A percentile compares a stretch with the other conserved stretches of the same genome.
Conservation (phyloP, 1,140 invertebrate species). For the Bombus haemorrhoidalis region DNA sequence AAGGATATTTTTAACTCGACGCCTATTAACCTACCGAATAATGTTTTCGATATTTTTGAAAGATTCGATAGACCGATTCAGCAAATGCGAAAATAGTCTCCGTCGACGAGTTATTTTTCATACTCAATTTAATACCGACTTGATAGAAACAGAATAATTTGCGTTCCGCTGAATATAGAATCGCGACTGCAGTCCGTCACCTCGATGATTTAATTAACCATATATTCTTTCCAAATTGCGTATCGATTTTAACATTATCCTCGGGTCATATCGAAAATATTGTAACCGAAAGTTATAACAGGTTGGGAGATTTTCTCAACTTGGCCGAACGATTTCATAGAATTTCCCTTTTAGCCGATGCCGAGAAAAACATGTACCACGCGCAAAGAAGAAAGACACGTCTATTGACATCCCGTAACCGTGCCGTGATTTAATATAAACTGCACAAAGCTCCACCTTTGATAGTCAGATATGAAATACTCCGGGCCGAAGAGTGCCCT, state of each 20-base stretch:
- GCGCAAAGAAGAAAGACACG: slow-evolving; percentile 39
- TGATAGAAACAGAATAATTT: not conserved
- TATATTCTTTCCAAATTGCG: not conserved
- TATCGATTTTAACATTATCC: not conserved
- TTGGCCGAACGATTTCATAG: not conserved
- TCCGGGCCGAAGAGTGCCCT: slow-evolving; percentile 65
- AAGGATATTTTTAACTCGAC: not conserved
- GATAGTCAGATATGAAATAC: slow-evolving; percentile 78
- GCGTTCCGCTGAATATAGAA: not conserved
- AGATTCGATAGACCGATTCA: not conserved
- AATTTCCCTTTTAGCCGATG: not conserved
- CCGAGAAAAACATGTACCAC: too few species aligned
- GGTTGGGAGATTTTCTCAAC: not conserved
- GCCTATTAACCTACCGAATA: not conserved
- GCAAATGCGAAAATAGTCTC: not conserved
- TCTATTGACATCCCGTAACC: slow-evolving; percentile 74
- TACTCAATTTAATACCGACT: not conserved
- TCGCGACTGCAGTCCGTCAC: not conserved
- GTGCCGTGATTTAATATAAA: slow-evolving; percentile 78
- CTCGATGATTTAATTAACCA: not conserved
- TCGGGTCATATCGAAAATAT: not conserved
- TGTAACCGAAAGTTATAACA: not conserved
- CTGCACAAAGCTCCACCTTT: slow-evolving; percentile 76
- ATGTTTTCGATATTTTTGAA: not conserved
- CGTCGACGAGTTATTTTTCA: not conserved